Conservation (phyloP, 1,140 invertebrate species). For the Drosophila pruinosa region DNA sequence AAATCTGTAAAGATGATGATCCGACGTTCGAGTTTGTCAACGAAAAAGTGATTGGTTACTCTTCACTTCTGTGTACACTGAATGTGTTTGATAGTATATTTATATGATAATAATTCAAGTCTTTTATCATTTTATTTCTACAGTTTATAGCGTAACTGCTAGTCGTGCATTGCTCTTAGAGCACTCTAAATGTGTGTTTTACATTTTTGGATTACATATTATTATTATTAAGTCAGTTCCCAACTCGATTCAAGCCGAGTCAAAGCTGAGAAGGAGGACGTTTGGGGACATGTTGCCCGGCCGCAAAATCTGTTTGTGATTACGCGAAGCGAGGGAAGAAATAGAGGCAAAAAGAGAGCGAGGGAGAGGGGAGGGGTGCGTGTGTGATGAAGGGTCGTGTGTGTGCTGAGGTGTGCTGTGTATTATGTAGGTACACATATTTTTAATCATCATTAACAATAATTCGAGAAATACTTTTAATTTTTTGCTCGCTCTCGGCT, state of each 20-base stretch:
- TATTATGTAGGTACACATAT: conserved; percentile 69
- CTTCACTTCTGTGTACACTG: no score
- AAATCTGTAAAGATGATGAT: conserved; percentile 27
- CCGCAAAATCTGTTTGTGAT: conserved; percentile 42
- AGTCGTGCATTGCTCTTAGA: no score
- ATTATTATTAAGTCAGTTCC: conserved; percentile 40
- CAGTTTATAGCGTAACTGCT: no score
- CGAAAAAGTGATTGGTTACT: no score
- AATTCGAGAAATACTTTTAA: conserved; percentile 82
- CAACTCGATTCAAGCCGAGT: conserved; percentile 28
- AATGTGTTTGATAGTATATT: no score
- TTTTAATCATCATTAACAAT: conserved; percentile 83
- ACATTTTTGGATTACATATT: conserved; percentile 8
- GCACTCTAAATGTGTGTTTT: no score
- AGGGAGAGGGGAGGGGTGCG: neutral
- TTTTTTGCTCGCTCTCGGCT: conserved; percentile 52
- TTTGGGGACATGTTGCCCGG: conserved; percentile 23
- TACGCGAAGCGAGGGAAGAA: neutral
- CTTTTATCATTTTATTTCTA: no score
- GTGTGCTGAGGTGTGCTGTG: conserved; percentile 50
- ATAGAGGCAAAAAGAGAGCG: neutral
- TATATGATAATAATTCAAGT: no score
- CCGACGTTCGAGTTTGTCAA: no score
- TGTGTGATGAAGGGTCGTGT: conserved; percentile 13
- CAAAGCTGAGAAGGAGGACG: conserved; percentile 22